A percentile compares a stretch with the other conserved stretches of the same genome.
Evolutionary conservation across 2,113 vertebrate species (phyloP).

Genomic region (Pipra filicauda): DNA sequence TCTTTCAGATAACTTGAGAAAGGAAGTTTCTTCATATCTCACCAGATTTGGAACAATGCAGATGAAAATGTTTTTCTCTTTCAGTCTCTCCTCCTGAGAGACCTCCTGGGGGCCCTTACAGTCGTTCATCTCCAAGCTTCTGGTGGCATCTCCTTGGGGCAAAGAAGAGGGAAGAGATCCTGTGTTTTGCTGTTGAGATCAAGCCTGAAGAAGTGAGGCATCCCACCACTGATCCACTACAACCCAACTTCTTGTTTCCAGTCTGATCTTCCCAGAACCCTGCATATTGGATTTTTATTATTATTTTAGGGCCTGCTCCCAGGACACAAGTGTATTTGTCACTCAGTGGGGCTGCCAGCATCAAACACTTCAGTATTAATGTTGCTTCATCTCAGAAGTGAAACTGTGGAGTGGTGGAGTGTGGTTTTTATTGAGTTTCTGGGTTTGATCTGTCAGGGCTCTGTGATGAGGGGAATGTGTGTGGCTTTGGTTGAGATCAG

Average conservation of each 20-base stretch:
- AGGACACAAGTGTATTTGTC: background rate
- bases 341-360: background rate
- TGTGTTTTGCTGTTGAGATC: background rate
- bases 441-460: conserved; percentile 10
- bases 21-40: background rate
- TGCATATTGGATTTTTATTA: background rate
- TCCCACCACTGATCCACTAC: background rate
- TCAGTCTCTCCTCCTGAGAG: background rate
- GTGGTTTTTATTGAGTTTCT: background rate
- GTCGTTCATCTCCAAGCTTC: background rate
- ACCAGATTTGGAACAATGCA: background rate
- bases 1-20: background rate
- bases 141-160: background rate
- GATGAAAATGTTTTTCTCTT: background rate
- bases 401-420: background rate
- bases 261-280: background rate
- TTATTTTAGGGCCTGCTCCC: background rate
- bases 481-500: conserved; percentile 49
- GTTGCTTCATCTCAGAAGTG: background rate
- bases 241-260: background rate
- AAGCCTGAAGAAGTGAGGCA: background rate
- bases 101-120: background rate
- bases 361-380: background rate
- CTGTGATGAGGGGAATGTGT: background rate
- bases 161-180: background rate